Conservation (phyloP, 37 sponge, comb jelly and placozoan species). For the Petrosia ficiformis region DNA sequence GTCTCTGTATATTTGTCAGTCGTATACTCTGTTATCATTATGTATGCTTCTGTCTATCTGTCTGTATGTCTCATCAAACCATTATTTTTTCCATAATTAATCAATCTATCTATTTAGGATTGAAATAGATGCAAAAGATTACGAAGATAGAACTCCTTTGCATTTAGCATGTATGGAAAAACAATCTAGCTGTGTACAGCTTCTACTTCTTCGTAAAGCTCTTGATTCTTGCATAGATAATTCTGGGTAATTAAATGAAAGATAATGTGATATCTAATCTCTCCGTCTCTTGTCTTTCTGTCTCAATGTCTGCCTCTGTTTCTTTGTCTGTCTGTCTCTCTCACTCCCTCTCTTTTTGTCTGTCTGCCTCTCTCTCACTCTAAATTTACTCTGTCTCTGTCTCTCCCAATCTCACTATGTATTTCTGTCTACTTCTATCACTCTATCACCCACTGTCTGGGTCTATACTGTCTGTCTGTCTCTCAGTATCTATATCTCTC, state of each 20-base stretch:
- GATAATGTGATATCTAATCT: not conserved
- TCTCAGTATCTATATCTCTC: too few species aligned
- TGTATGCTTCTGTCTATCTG: too few species aligned
- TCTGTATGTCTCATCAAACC: too few species aligned
- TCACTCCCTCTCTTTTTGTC: too few species aligned
- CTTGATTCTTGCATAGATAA: constrained; percentile 60
- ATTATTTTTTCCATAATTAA: not conserved
- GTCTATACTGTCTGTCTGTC: too few species aligned
- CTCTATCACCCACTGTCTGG: too few species aligned
- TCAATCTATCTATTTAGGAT: constrained; percentile 12
- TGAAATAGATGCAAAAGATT: constrained; percentile 57
- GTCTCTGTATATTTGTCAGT: not conserved
- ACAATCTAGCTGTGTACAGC: constrained; percentile 18
- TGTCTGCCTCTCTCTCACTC: too few species aligned
- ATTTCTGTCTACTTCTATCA: too few species aligned
- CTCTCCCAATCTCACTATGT: too few species aligned
- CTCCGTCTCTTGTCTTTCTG: not conserved
- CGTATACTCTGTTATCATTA: not conserved
- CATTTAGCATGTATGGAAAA: constrained; percentile 57
- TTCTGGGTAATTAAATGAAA: constrained; percentile 30
- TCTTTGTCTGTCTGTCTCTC: too few species aligned
- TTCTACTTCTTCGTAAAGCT: constrained; percentile 41
- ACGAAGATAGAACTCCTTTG: constrained; percentile 54
- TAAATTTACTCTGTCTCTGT: too few species aligned
- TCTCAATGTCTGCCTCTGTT: too few species aligned